Base-by-base conservation (phyloP, 1,140 invertebrate genomes). In the Luehdorfia chinensis region DNA sequence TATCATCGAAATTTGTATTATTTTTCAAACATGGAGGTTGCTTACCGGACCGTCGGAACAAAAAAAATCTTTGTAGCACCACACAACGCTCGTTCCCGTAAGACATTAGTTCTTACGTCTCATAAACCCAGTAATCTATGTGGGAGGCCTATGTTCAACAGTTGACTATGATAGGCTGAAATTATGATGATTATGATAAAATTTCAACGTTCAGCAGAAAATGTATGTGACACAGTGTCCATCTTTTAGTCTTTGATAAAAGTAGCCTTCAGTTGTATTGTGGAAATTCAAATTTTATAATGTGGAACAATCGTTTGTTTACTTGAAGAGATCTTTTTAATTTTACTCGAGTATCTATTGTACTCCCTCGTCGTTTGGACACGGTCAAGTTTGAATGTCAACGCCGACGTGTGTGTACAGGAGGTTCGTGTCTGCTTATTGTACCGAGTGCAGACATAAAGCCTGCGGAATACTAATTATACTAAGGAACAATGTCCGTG, bases 351-450 rank as follows among this genome's bases (percentile, higher is more conserved):
- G n/a, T n/a, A n/a, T n/a, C 57, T 60, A 68, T 79, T 78, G 63
- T 68, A 14, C 11, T 30, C 14, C 19, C 6, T 13, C 13, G 28
- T 4, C 50, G 30, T 53, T 84, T 80, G 56, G 79, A 79, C 66
- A 84, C 75, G 79, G 79, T 76, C 70, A 69, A 69, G 49, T 74
- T 62, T 78, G 73, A 79, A 79, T 76, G 75, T 75, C 70, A 76
- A 55, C 60, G 48, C 31, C 54, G 57, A 63, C 57, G 52, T 62
- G 61, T 59, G 46, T 54, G 55, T 56, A 58, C 19, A 13, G 18
- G 27, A 56, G 37, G 37, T 57, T 55, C 43, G 50, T 59, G 45
- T 31, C 27, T 46, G 47, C 47, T 52, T 59, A 66, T 73, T 66
- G 63, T 69, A 34, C 54, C 58, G 44, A 47, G 27, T 14, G 34